These are phyloP conservation scores for Pollachius pollachius DNA, from an alignment of 2,113 vertebrate species.

Conservation along the genomic window DNA sequence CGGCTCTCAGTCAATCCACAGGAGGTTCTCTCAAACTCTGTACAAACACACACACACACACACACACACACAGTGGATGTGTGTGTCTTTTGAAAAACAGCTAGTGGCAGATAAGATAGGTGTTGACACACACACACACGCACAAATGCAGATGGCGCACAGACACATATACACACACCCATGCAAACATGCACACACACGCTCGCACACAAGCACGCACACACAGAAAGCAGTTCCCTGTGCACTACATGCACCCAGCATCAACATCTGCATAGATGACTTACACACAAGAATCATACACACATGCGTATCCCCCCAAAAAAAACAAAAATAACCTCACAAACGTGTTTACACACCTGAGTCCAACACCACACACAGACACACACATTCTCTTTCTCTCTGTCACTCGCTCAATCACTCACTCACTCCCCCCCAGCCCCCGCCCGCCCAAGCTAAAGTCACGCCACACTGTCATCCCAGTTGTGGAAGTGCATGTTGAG, in stretches of 20 bases:
- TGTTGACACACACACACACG: slow-evolving; percentile 6
- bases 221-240: neutral
- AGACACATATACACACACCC: slow-evolving; percentile 13
- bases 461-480: slow-evolving; percentile 51
- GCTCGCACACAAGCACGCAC: neutral
- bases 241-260: slow-evolving; percentile 6
- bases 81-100: slow-evolving; percentile 20
- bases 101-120: slow-evolving; percentile 21
- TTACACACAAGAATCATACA: neutral
- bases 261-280: neutral
- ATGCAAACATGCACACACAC: neutral
- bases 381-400: slow-evolving; percentile 12
- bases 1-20: neutral
- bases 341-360: neutral
- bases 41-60: too few species aligned
- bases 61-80: neutral
- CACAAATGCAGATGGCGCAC: neutral
- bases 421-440: slow-evolving; percentile 12
- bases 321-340: slow-evolving; percentile 2
- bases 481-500: slow-evolving; percentile 19
- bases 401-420: slow-evolving; percentile 10
- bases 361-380: neutral
- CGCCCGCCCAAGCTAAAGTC: slow-evolving; percentile 10
- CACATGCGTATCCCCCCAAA: neutral
- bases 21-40: neutral